phyloP scores from a whole-genome alignment of 2,113 vertebrate species.

The Poeciliopsis occidentalis region DNA sequence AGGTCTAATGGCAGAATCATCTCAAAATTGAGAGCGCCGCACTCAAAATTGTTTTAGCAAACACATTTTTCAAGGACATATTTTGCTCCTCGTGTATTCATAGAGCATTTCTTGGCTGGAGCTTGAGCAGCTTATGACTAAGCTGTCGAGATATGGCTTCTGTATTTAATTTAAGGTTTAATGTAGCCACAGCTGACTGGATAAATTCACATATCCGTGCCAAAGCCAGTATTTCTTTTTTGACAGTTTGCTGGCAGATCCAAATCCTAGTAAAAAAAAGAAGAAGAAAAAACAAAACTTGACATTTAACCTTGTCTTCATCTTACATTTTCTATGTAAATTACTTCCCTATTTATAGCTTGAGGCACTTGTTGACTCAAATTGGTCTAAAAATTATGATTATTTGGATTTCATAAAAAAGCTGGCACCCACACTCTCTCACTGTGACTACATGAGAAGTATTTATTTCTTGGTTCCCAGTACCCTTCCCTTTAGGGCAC shows the following conservation, averaged over 20 bases:
- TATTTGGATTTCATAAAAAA: constrained; percentile 1
- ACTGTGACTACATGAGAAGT: constrained; percentile 19
- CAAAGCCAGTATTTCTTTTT: constrained; percentile 6
- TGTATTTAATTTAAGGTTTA: constrained; percentile 30
- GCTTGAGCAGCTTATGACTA: constrained; percentile 8
- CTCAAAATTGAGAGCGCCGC: neutral
- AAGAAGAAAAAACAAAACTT: neutral
- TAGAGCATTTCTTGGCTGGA: neutral
- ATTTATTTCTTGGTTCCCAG: constrained; percentile 35
- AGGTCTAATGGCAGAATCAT: constrained; percentile 2
- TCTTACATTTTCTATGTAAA: constrained; percentile 7
- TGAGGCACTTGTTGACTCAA: constrained; percentile 20
- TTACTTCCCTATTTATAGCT: constrained; percentile 13
- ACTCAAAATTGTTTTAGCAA: constrained; percentile 20
- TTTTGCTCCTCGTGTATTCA: constrained; percentile 3
- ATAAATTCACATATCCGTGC: constrained; percentile 19
- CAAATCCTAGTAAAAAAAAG: neutral
- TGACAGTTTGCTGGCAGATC: constrained; percentile 20
- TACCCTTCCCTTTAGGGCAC: constrained; percentile 55
- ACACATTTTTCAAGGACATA: constrained; percentile 49
- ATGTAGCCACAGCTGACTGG: constrained; percentile 20
- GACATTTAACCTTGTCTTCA: neutral
- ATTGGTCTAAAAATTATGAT: constrained; percentile 22
- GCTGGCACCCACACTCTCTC: constrained; percentile 11
- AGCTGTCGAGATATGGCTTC: constrained; percentile 28